Base-by-base conservation (phyloP, 2,888 invertebrate genomes). In the Melangyna quadrimaculata region DNA sequence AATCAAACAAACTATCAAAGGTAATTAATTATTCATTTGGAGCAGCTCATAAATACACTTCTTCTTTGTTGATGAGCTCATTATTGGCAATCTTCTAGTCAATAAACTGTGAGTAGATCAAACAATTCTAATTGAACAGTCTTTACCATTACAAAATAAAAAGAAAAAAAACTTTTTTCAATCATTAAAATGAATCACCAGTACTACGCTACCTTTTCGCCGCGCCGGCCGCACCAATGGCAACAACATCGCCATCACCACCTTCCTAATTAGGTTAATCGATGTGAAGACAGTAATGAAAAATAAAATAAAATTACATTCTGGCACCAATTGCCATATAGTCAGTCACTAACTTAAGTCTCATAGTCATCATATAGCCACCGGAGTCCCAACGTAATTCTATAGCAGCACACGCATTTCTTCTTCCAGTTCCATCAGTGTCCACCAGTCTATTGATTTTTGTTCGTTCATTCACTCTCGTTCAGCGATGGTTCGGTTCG, bases 81-180 rank as follows among this genome's bases (percentile, higher is more conserved):
- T 59, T 59, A 59, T 37, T 35, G 12, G 55, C 55, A 55, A 32
- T 55, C 55, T 55, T 55, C 32, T 55, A 59, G 59, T 35, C 59
- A 35, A 22, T 59, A 59, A 59, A 59, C 59, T 37, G 59, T 59
- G 59, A 59, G 22, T 37, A 59, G 59, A 59, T 59, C 35, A 57
- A 57, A 57, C 32, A 57, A 22, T 57, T 32, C 29, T 29, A 57
- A 12, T 57, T 7, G 3, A 19, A 29, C 55, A 32, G 32, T 53
- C 29, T 53, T 53, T 3, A 24, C 22, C 29, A 19, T 12, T 6
- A 32, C 3, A 9, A 59, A 22, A 12, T 8, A 22, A 57, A 12
- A 35, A 32, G 3, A 9, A 59, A 22, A 12, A 14, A 22, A 57
- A 12, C 19, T 0, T 29, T 17, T 27, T 55, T 8, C 29, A 17